These are phyloP conservation scores for Anhinga rufa DNA, from an alignment of 2,113 vertebrate species.

Conservation along the genomic window DNA sequence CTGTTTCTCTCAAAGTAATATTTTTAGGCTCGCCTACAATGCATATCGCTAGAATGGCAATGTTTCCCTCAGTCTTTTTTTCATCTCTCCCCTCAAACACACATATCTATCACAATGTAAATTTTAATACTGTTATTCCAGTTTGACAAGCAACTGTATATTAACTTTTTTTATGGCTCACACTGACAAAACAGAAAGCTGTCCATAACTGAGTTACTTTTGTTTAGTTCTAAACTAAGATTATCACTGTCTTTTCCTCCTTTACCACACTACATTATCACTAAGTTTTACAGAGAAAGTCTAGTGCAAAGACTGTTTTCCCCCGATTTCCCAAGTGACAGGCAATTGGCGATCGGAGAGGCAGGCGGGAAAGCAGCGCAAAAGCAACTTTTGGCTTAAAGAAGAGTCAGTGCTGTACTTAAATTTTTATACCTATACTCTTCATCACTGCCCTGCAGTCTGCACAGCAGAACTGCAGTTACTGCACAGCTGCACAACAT, in stretches of 20 bases:
- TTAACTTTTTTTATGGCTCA: not conserved
- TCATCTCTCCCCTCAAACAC: not conserved
- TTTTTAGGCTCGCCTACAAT: not conserved
- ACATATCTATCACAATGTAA: not conserved
- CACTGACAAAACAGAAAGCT: not conserved
- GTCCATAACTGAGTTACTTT: not conserved
- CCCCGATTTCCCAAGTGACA: not conserved
- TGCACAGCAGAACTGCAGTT: not conserved
- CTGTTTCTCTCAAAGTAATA: not conserved
- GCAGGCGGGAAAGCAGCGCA: not conserved
- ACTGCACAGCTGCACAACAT: too few relatives aligned
- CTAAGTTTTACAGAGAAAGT: not conserved
- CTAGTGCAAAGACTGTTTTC: not conserved
- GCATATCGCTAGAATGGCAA: not conserved
- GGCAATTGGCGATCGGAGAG: fast-evolving
- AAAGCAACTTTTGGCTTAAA: not conserved
- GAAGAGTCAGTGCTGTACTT: not conserved
- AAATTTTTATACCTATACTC: not conserved
- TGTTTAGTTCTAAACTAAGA: not conserved
- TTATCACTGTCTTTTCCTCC: not conserved
- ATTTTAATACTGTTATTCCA: not conserved
- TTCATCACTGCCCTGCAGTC: not conserved
- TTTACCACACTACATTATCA: not conserved
- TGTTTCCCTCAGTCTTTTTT: not conserved
- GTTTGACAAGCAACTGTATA: not conserved